Evolutionary conservation across 2,888 invertebrate genomes (phyloP), one percentile per base, ranked within the genome.

Genomic region (Parochlus steinenii): DNA sequence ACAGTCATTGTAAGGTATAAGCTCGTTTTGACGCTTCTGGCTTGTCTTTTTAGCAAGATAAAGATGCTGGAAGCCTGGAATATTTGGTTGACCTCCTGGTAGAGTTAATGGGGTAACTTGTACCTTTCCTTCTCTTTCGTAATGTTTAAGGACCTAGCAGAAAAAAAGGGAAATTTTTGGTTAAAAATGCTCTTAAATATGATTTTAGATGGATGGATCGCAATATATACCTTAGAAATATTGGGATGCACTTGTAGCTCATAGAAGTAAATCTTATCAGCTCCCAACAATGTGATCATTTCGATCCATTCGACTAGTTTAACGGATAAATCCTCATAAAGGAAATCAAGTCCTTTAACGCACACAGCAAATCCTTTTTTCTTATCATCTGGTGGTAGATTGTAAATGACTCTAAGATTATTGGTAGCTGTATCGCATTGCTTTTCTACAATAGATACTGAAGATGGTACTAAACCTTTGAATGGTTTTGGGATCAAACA

Each of bases 1-100:
- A 52, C 93, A 93, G 58, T 93, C 93, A 58, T 93, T 93, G 65
- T 93, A 93, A 8, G 92, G 90, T 47, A 93, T 85, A 40, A 93
- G 67, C 60, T 93, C 93, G 62, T 90, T 89, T 56, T 90, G 85
- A 10, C 92, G 67, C 59, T 93, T 93, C 61, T 90, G 83, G 49
- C 86, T 89, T 19, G 85, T 77, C 58, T 89, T 90, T 54, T 83
- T 83, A 38, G 80, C 80, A 33, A 92, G 67, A 53, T 86, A 92
- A 60, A 86, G 68, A 56, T 87, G 86, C 53, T 86, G 85, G 48
- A 89, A 76, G 1, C 79, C 77, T 1, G 87, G 85, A 24, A 82
- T 72, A 56, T 90, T 90, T 0, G 90, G 90, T 51, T 86, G 83
- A 0, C 83, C 83, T 7, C 89, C 87, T 0, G 90, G 86, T 42